phyloP scores from a whole-genome alignment of 2,888 invertebrate species.

The Coelinius sp. region DNA sequence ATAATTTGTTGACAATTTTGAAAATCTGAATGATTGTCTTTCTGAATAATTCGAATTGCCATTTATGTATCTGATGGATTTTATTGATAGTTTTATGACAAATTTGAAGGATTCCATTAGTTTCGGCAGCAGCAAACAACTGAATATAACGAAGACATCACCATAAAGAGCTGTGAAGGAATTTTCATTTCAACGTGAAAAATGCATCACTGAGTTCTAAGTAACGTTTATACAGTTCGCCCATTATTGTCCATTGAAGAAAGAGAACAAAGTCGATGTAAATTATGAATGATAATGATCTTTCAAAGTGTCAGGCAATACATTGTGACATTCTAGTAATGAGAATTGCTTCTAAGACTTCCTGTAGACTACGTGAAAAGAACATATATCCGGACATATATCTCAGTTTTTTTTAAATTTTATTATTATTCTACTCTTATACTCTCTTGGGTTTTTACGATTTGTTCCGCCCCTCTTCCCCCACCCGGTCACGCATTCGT shows the following conservation, averaged over 20 bases:
- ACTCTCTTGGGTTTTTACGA: too few species aligned
- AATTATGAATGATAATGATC: constrained; percentile 49
- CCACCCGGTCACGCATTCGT: too few species aligned
- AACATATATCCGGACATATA: too few species aligned
- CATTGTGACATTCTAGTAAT: not conserved
- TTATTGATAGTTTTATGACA: not conserved
- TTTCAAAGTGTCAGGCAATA: constrained; percentile 41
- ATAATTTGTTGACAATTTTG: not conserved
- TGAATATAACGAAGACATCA: not conserved
- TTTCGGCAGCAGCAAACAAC: not conserved
- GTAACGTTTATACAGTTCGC: not conserved
- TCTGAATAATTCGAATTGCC: too few species aligned
- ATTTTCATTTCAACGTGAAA: not conserved
- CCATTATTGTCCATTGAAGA: not conserved
- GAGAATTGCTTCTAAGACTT: constrained; percentile 3
- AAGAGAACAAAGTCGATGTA: constrained; percentile 32
- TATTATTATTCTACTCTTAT: too few species aligned
- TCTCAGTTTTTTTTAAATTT: too few species aligned
- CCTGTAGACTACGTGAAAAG: too few species aligned
- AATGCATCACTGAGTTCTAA: not conserved
- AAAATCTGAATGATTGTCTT: too few species aligned
- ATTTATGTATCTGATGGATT: not conserved
- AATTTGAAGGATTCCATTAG: not conserved
- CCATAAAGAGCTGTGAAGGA: not conserved
- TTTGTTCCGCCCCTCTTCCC: too few species aligned